Evolutionary conservation across 1,140 invertebrate genomes (phyloP).

Genomic region (Solenopsis invicta): DNA sequence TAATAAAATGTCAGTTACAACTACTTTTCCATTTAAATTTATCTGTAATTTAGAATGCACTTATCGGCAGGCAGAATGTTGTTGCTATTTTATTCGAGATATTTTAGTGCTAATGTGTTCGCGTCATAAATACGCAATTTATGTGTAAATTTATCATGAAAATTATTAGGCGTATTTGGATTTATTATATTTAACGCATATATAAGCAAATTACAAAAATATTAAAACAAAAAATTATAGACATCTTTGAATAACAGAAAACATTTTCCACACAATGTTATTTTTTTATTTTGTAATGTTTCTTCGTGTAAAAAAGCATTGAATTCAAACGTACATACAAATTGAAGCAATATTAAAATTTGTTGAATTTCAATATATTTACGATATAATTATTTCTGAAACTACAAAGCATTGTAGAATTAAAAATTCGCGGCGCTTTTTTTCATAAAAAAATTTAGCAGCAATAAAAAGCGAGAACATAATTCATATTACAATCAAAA

Average conservation of each 20-base stretch:
- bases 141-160: background rate
- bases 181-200: background rate
- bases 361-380: background rate
- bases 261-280: background rate
- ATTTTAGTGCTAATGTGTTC: background rate
- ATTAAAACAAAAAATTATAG: background rate
- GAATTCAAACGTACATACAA: no score
- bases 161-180: conserved; percentile 5
- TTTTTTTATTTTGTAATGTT: no score
- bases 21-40: background rate
- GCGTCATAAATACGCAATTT: background rate
- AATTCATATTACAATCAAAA: conserved; percentile 13
- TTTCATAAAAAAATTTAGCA: background rate
- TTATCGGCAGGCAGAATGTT: background rate
- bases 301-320: no score
- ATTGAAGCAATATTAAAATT: background rate
- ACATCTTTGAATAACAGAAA: background rate
- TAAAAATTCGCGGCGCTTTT: background rate
- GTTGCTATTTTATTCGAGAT: conserved; percentile 12
- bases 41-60: background rate
- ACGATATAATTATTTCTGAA: background rate
- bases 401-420: background rate
- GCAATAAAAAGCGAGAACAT: background rate
- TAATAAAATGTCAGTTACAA: conserved; percentile 6
- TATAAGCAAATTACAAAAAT: background rate